Conservation (phyloP, 2,888 invertebrate species). For the Bellardia pandia region DNA sequence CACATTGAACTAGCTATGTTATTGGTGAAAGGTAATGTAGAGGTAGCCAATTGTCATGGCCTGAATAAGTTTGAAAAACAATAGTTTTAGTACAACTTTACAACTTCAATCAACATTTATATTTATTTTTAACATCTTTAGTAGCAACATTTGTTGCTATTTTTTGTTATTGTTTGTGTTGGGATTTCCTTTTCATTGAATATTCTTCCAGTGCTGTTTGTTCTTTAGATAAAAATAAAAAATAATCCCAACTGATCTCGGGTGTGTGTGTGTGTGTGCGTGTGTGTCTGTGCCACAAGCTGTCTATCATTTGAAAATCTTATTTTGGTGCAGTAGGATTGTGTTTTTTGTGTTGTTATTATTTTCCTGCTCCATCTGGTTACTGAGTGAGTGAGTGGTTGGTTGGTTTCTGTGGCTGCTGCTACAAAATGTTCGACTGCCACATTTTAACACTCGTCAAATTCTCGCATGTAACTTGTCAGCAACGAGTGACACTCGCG, state of each 20-base stretch:
- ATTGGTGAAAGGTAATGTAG: too few relatives aligned
- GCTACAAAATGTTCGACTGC: slow-evolving; percentile 74
- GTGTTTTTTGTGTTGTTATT: not conserved
- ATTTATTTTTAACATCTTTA: slow-evolving; percentile 19
- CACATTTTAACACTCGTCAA: slow-evolving; percentile 81
- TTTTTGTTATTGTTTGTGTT: not conserved
- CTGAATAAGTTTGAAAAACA: too few relatives aligned
- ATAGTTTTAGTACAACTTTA: not conserved
- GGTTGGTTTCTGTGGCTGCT: slow-evolving; percentile 63
- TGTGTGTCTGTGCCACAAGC: slow-evolving; percentile 57
- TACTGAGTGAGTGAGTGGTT: slow-evolving; percentile 43
- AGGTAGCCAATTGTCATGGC: too few relatives aligned
- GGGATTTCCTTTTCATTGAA: not conserved
- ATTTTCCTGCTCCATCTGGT: slow-evolving; percentile 36
- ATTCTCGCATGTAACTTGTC: slow-evolving; percentile 84
- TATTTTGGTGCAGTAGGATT: slow-evolving; percentile 56
- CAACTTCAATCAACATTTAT: not conserved
- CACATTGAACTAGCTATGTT: too few relatives aligned
- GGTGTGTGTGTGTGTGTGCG: not conserved
- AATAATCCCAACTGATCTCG: slow-evolving; percentile 26
- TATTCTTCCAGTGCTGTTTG: slow-evolving; percentile 17
- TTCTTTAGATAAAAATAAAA: slow-evolving; percentile 18
- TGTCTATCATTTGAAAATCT: slow-evolving; percentile 72
- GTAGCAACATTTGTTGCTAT: not conserved
- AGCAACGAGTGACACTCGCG: slow-evolving; percentile 79